These are phyloP conservation scores for Globicephala melas DNA, from an alignment of 2,113 vertebrate species.

Conservation along the genomic window DNA sequence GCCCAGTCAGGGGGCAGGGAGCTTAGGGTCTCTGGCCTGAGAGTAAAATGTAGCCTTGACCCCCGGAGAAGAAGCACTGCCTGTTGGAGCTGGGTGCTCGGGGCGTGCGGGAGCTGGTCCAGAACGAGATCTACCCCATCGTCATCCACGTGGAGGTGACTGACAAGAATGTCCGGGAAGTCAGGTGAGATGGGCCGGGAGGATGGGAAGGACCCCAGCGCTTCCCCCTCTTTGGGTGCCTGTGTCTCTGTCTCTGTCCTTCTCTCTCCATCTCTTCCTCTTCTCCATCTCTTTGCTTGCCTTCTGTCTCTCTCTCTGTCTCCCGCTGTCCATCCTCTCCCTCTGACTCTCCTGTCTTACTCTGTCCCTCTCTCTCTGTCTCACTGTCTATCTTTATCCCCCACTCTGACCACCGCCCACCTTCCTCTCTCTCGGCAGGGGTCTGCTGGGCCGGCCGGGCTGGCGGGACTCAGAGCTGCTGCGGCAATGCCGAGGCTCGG, in stretches of 20 bases:
- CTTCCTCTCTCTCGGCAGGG: conserved; percentile 65
- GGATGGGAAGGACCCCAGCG: rapidly evolving
- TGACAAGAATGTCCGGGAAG: conserved; percentile 82
- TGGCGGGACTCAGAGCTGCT: conserved; percentile 82
- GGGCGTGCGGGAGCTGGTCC: conserved; percentile 83
- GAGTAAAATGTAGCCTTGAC: background rate
- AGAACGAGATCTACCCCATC: conserved; percentile 84
- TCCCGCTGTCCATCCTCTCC: background rate
- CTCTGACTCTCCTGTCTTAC: background rate
- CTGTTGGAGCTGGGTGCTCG: conserved; percentile 82
- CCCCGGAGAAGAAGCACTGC: conserved; percentile 83
- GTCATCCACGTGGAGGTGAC: conserved; percentile 87
- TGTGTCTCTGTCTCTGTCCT: background rate
- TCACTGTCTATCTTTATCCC: rapidly evolving
- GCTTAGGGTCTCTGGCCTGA: background rate
- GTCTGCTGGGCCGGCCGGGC: conserved; percentile 76
- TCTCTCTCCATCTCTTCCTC: background rate
- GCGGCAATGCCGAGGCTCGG: conserved; percentile 71
- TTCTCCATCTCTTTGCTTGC: background rate
- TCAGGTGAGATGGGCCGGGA: conserved; percentile 77
- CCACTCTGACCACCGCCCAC: rapidly evolving
- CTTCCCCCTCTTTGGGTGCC: background rate
- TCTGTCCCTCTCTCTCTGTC: too few species aligned
- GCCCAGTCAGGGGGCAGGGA: background rate
- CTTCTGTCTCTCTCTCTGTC: background rate